Evolutionary conservation across 2,888 invertebrate species (phyloP).

Genomic region (Romanomermis culicivorax): DNA sequence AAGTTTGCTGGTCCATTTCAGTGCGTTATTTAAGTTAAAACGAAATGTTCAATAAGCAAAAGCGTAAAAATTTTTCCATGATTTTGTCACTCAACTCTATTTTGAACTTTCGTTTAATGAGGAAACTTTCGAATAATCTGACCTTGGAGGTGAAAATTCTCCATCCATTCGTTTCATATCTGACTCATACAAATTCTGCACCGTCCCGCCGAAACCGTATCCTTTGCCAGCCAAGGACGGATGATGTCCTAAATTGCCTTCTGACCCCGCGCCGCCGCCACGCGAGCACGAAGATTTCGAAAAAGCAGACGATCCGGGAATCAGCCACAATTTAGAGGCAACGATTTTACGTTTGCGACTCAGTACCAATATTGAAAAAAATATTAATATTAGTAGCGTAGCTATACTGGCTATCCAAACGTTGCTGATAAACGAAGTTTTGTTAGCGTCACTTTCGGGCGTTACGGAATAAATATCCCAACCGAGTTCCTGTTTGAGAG

Average conservation of each 20-base stretch:
- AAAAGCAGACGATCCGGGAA: neutral
- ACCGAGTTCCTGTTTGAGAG: constrained; percentile 7
- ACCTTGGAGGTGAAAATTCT: no score
- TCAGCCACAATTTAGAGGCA: constrained; percentile 13
- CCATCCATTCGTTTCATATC: no score
- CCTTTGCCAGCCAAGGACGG: neutral
- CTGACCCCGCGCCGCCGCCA: neutral
- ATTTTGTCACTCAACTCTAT: no score
- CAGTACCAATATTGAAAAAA: constrained; percentile 8
- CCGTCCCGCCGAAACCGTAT: neutral
- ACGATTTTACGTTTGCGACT: constrained; percentile 11
- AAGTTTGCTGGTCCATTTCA: no score
- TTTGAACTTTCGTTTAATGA: no score
- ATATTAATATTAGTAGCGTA: constrained; percentile 3
- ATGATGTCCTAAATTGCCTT: neutral
- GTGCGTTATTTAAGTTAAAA: no score
- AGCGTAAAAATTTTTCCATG: no score
- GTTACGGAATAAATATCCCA: constrained; percentile 9
- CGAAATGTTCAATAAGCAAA: no score
- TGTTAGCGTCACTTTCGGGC: neutral
- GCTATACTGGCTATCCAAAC: constrained; percentile 2
- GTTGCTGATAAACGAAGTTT: neutral
- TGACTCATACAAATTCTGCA: neutral
- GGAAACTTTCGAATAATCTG: no score
- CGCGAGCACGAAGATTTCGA: neutral